Percentiles rank a stretch among this genome's conserved stretches.
Conservation (phyloP, 1,140 invertebrate species). For the Rhagoletis zephyria region DNA sequence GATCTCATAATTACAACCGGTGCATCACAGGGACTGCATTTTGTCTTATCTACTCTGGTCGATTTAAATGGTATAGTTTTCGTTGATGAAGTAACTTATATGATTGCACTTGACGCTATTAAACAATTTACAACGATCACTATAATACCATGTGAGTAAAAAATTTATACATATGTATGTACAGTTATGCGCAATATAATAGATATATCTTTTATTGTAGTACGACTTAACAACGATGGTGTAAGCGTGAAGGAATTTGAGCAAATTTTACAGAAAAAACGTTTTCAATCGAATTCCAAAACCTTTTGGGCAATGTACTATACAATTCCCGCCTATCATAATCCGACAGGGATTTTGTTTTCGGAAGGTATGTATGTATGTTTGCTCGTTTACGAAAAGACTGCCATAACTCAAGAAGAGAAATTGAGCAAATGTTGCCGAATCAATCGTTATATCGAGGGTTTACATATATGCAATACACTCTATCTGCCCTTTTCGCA, state of each 20-base stretch:
- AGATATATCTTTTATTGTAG: conserved; percentile 56
- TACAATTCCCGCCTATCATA: conserved; percentile 79
- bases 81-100: conserved; percentile 81
- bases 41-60: conserved; percentile 77
- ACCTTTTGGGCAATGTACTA: conserved; percentile 79
- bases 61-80: conserved; percentile 78
- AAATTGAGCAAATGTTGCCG: too few species aligned
- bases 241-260: conserved; percentile 74
- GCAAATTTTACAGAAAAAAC: conserved; percentile 63
- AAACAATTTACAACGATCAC: conserved; percentile 76
- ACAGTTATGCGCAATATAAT: conserved; percentile 74
- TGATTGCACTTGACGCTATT: conserved; percentile 78
- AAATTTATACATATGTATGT: not conserved
- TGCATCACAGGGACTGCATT: conserved; percentile 78
- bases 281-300: conserved; percentile 72
- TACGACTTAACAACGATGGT: conserved; percentile 76
- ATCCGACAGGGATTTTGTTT: conserved; percentile 78
- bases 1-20: conserved; percentile 79
- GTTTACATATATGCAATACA: too few species aligned
- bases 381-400: too few species aligned
- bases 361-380: conserved; percentile 74
- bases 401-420: too few species aligned
- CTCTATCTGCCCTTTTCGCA: too few species aligned
- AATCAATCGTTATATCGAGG: too few species aligned
- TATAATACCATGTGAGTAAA: conserved; percentile 74